phyloP scores from a whole-genome alignment of 2,797 vertebrate species.

The Corythornis leucogaster region DNA sequence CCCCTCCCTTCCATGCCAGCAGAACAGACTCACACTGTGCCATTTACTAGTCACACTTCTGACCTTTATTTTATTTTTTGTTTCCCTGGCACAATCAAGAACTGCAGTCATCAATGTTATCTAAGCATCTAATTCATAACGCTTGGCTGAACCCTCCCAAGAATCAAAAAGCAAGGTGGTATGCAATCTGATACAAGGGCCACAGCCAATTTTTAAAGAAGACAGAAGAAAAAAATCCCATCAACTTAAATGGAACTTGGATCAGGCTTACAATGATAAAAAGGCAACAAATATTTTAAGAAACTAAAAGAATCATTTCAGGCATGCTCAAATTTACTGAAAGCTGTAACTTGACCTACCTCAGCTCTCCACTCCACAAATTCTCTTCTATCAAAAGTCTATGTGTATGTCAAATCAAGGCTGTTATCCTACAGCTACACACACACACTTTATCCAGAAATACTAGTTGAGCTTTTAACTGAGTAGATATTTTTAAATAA shows the following conservation, averaged over 20 bases:
- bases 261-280: conserved; percentile 46
- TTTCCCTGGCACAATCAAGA: conserved; percentile 45
- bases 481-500: neutral
- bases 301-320: conserved; percentile 51
- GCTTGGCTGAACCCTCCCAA: conserved; percentile 65
- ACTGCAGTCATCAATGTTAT: conserved; percentile 57
- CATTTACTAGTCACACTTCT: conserved; percentile 24
- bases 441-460: neutral
- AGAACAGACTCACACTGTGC: neutral
- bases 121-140: conserved; percentile 64
- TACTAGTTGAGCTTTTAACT: neutral
- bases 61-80: conserved; percentile 56
- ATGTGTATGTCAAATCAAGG: neutral
- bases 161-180: conserved; percentile 60
- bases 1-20: neutral
- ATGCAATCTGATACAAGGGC: conserved; percentile 31
- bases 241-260: conserved; percentile 47
- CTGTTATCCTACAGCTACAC: neutral
- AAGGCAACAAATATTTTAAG: conserved; percentile 64
- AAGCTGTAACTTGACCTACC: conserved; percentile 51
- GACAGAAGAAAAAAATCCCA: conserved; percentile 17
- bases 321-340: conserved; percentile 46
- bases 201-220: conserved; percentile 40
- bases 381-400: conserved; percentile 52
- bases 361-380: neutral